These are phyloP conservation scores for Solenopsis fugax DNA, from an alignment of 1,140 invertebrate genomes.

Conservation along the genomic window DNA sequence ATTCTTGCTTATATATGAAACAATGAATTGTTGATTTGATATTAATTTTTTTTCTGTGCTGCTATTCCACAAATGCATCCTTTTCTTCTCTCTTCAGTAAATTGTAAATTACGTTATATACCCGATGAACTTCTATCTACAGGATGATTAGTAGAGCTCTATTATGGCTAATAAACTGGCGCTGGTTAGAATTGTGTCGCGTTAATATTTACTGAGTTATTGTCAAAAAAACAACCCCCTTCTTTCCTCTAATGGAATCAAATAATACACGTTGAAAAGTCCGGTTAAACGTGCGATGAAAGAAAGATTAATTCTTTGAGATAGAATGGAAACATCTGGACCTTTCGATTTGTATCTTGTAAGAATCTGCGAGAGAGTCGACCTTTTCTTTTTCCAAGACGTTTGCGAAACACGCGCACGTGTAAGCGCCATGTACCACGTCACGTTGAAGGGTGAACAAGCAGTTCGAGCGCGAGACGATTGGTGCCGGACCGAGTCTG, in stretches of 20 bases:
- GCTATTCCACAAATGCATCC: too few species aligned
- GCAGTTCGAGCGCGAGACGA: neutral
- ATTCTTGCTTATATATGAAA: too few species aligned
- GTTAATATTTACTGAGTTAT: too few species aligned
- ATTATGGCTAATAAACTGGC: too few species aligned
- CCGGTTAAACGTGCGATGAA: neutral
- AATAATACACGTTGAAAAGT: neutral
- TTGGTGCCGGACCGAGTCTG: neutral
- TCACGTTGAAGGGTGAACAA: neutral
- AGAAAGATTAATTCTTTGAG: slow-evolving; percentile 23
- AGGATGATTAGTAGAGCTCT: too few species aligned
- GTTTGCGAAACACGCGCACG: neutral
- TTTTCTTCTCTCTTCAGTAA: too few species aligned
- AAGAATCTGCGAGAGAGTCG: neutral
- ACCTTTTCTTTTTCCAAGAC: neutral
- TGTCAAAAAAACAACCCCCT: too few species aligned
- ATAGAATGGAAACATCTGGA: neutral
- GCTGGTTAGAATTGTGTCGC: too few species aligned
- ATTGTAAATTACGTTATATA: too few species aligned
- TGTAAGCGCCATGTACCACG: neutral
- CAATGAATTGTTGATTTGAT: too few species aligned
- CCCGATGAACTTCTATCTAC: too few species aligned
- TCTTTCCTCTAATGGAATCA: neutral
- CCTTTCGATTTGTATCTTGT: neutral
- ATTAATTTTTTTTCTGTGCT: too few species aligned